Conservation (phyloP, 2,888 invertebrate species). For the Charanyca ferruginea region DNA sequence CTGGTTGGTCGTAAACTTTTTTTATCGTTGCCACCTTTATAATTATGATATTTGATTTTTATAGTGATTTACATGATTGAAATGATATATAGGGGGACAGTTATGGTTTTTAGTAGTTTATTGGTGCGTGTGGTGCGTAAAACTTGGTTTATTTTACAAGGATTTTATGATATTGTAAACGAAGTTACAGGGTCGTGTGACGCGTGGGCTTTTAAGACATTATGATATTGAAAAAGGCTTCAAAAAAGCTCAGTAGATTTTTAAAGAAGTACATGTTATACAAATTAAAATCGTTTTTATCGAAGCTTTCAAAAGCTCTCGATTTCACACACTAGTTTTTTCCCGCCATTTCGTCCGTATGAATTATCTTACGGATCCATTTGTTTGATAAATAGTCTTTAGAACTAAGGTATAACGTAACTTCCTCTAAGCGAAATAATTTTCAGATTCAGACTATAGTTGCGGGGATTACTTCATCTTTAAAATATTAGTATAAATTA, state of each 20-base stretch:
- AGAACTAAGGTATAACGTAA: too few relatives aligned
- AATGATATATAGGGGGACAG: constrained; percentile 50
- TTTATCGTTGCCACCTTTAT: constrained; percentile 23
- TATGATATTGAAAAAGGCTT: background rate
- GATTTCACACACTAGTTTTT: constrained; percentile 13
- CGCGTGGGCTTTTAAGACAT: background rate
- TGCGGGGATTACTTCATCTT: too few relatives aligned
- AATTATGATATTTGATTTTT: constrained; percentile 48
- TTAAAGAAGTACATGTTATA: background rate
- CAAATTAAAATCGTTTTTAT: background rate
- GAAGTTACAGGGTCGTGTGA: background rate
- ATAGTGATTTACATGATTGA: constrained; percentile 44
- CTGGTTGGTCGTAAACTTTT: constrained; percentile 54
- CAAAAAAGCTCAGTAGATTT: background rate
- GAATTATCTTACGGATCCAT: too few relatives aligned
- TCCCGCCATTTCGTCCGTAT: too few relatives aligned
- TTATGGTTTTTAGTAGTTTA: constrained; percentile 41
- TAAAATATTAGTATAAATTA: too few relatives aligned
- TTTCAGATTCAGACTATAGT: too few relatives aligned
- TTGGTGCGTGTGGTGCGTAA: constrained; percentile 14
- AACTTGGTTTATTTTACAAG: constrained; percentile 16
- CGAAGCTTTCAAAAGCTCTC: background rate
- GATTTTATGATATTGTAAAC: constrained; percentile 7
- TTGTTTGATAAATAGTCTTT: too few relatives aligned
- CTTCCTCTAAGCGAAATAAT: too few relatives aligned